Evolutionary conservation across 2,888 invertebrate genomes (phyloP).

Genomic region (Zeuzera pyrina): DNA sequence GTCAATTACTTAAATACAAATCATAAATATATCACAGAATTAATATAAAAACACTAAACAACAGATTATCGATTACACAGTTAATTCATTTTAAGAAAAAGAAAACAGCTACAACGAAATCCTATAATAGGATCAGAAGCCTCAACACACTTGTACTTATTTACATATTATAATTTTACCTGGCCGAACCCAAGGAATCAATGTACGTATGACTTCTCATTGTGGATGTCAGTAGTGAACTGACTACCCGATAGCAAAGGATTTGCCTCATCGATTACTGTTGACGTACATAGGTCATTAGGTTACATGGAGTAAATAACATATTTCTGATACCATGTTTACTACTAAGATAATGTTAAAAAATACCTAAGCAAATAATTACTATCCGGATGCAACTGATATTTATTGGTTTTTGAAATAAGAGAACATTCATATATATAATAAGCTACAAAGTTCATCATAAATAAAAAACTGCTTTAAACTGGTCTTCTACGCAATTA

Average conservation of each 20-base stretch:
- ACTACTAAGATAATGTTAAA: conserved; percentile 2
- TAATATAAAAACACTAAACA: conserved; percentile 8
- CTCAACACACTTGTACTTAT: no score
- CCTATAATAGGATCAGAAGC: no score
- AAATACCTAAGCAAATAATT: no score
- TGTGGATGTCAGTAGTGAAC: conserved; percentile 57
- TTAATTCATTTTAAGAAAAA: no score
- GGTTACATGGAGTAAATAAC: conserved; percentile 36
- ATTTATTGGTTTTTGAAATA: conserved; percentile 18
- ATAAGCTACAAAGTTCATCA: conserved; percentile 28
- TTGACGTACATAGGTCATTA: conserved; percentile 63
- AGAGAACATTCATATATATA: conserved; percentile 12
- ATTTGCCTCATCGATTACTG: conserved; percentile 70
- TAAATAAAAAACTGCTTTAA: conserved; percentile 16
- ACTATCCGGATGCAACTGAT: conserved; percentile 15
- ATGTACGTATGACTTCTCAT: conserved; percentile 68
- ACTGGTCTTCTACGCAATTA: conserved; percentile 17
- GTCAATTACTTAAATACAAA: conserved; percentile 5
- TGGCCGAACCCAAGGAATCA: conserved; percentile 64
- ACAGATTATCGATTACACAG: conserved; percentile 4
- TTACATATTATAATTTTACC: conserved; percentile 47
- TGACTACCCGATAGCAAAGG: conserved; percentile 53
- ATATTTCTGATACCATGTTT: conserved; percentile 13
- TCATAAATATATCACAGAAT: conserved; percentile 4
- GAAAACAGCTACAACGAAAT: no score